Evolutionary conservation across 2,888 invertebrate genomes (phyloP).

Genomic region (Phytoseiulus persimilis): DNA sequence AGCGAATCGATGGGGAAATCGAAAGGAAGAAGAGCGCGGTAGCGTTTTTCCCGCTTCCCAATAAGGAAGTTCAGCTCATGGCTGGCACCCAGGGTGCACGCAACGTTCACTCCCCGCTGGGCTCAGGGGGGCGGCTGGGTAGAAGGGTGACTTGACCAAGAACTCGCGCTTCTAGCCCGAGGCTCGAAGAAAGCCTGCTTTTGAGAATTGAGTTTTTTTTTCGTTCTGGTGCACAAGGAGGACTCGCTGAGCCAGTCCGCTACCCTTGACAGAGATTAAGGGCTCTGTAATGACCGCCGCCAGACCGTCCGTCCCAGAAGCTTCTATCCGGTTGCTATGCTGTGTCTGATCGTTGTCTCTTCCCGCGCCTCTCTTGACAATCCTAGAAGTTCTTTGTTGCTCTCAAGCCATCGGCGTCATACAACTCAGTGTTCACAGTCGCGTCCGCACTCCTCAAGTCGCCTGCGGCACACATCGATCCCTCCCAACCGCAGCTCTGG

Average conservation of each 20-base stretch:
- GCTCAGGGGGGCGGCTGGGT: not conserved
- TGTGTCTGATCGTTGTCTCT: no score
- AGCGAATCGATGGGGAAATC: no score
- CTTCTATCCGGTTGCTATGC: not conserved
- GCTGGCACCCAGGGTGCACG: no score
- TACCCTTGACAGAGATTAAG: not conserved
- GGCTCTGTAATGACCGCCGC: not conserved
- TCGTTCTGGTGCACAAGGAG: not conserved
- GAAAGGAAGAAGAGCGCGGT: no score
- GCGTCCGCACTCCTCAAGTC: not conserved
- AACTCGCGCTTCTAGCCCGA: not conserved
- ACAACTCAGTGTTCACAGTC: not conserved
- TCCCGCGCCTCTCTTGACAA: no score
- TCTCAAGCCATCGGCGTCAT: not conserved
- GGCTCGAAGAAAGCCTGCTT: not conserved
- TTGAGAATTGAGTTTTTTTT: not conserved
- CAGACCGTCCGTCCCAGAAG: not conserved
- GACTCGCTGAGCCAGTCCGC: not conserved
- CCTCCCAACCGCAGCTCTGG: not conserved
- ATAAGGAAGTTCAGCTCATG: no score
- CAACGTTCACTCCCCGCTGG: not conserved
- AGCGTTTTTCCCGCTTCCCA: no score
- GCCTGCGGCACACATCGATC: not conserved
- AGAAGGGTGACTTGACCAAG: not conserved
- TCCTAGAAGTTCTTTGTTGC: not conserved